Conservation (phyloP, 2,797 vertebrate genomes). For the Centroberyx gerrardi region DNA sequence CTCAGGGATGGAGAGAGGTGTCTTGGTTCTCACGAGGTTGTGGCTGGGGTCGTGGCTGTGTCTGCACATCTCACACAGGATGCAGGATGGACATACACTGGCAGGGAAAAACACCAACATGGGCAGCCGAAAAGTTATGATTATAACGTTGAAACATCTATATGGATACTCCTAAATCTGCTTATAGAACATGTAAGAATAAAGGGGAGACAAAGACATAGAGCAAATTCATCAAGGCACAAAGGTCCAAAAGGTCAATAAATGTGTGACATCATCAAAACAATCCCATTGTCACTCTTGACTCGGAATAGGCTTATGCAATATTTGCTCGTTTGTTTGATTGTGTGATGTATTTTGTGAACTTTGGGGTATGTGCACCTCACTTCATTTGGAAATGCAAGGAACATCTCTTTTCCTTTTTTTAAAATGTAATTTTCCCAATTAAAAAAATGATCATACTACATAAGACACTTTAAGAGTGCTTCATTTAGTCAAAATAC, state of each 20-base stretch:
- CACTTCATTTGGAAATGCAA: no score
- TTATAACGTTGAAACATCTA: background rate
- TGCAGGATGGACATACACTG: conserved; percentile 95
- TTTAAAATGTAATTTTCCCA: no score
- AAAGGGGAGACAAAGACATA: background rate
- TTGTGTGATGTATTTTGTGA: background rate
- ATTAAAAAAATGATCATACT: no score
- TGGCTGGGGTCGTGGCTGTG: conserved; percentile 94
- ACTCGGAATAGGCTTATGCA: background rate
- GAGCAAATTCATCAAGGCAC: background rate
- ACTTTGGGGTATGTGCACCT: background rate
- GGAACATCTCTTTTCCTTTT: no score
- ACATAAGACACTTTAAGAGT: background rate
- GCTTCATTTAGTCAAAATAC: background rate
- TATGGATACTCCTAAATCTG: background rate
- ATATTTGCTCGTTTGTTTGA: background rate
- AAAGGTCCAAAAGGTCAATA: background rate
- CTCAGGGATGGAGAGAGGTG: conserved; percentile 88
- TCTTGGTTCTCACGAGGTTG: conserved; percentile 92
- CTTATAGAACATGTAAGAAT: background rate
- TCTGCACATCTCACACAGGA: conserved; percentile 93
- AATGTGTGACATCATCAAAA: background rate
- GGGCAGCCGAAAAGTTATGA: background rate
- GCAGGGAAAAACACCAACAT: conserved; percentile 5
- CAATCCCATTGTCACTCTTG: background rate